Evolutionary conservation across 2,888 invertebrate genomes (phyloP).

Genomic region (Notodonta ziczac): DNA sequence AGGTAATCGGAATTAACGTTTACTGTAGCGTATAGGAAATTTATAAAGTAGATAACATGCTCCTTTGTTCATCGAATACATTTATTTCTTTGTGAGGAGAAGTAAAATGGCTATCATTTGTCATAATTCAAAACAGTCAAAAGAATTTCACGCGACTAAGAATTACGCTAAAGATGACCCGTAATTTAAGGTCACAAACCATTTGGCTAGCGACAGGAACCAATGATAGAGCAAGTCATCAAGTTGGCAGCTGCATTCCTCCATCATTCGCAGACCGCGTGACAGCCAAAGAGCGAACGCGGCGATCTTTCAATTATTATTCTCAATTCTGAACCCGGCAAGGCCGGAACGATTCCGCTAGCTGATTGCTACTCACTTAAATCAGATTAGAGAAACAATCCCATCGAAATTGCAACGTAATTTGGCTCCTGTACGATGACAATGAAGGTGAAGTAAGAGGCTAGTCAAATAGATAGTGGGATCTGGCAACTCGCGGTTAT

Average conservation of each 20-base stretch:
- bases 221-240: constrained; percentile 43
- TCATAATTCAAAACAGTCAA: too few species aligned
- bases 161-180: background rate
- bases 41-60: background rate
- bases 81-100: background rate
- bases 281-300: constrained; percentile 65
- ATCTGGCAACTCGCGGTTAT: constrained; percentile 23
- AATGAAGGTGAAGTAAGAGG: constrained; percentile 34
- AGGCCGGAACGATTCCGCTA: constrained; percentile 61
- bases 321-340: constrained; percentile 70
- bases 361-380: constrained; percentile 56
- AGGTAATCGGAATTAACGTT: background rate
- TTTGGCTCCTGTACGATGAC: constrained; percentile 39
- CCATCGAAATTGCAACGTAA: constrained; percentile 45
- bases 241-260: constrained; percentile 48
- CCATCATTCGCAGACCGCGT: constrained; percentile 61
- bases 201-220: constrained; percentile 36
- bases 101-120: too few species aligned
- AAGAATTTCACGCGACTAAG: background rate
- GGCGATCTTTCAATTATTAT: constrained; percentile 73
- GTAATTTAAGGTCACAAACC: background rate
- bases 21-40: background rate
- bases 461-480: constrained; percentile 30
- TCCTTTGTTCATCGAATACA: background rate
- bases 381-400: constrained; percentile 57